These are phyloP conservation scores for Spongilla lacustris DNA, from an alignment of 37 sponge, comb jelly and placozoan species.

Conservation along the genomic window DNA sequence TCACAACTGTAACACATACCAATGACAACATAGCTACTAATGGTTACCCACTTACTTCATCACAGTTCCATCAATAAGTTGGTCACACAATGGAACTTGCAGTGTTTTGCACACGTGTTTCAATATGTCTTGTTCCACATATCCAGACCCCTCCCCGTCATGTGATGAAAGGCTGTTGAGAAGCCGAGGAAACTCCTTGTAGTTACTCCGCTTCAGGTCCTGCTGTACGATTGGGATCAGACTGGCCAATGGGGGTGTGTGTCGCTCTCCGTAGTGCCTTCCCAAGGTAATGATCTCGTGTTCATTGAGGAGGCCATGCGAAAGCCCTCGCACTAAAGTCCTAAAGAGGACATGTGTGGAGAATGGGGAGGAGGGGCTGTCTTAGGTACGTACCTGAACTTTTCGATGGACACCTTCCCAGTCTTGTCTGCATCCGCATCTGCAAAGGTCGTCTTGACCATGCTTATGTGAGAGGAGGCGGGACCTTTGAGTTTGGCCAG, in stretches of 20 bases:
- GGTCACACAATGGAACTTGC: slow-evolving; percentile 67
- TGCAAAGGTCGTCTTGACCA: slow-evolving; percentile 43
- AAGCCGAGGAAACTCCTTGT: slow-evolving; percentile 39
- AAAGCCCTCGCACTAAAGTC: slow-evolving; percentile 44
- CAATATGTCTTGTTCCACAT: slow-evolving; percentile 34
- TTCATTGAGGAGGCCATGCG: slow-evolving; percentile 74
- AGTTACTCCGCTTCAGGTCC: slow-evolving; percentile 61
- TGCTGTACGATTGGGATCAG: slow-evolving; percentile 58
- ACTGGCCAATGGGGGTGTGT: slow-evolving; percentile 50
- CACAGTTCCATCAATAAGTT: slow-evolving; percentile 71
- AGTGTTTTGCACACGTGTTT: slow-evolving; percentile 29
- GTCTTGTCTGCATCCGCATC: slow-evolving; percentile 40
- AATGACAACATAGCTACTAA: neutral
- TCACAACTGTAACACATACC: slow-evolving; percentile 29
- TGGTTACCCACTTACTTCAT: slow-evolving; percentile 64
- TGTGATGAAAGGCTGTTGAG: neutral
- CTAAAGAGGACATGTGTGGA: slow-evolving; percentile 14
- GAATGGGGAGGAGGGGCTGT: neutral
- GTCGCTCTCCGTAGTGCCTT: slow-evolving; percentile 74
- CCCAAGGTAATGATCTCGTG: slow-evolving; percentile 92
- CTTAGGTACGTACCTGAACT: slow-evolving; percentile 46
- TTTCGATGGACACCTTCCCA: slow-evolving; percentile 36
- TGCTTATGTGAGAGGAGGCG: slow-evolving; percentile 34
- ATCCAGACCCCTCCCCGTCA: slow-evolving; percentile 45
- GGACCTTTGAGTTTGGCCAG: slow-evolving; percentile 71